A percentile compares a stretch with the other conserved stretches of the same genome.
These are phyloP conservation scores for Clostera curtula DNA, from an alignment of 2,888 invertebrate genomes.

Conservation along the genomic window DNA sequence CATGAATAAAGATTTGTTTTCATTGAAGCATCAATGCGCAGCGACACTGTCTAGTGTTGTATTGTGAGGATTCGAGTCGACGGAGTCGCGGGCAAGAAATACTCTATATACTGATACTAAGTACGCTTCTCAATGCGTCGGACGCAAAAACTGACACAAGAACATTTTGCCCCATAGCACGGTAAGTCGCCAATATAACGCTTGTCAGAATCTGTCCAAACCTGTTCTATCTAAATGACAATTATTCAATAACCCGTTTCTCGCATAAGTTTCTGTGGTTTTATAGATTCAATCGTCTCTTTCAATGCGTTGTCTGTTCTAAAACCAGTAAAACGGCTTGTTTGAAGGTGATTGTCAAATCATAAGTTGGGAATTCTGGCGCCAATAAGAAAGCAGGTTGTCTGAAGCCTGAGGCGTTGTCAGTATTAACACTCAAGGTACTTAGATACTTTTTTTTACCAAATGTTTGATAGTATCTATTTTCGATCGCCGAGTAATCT, in stretches of 20 bases:
- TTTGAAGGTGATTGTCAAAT: conserved; percentile 27
- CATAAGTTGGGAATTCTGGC: conserved; percentile 59
- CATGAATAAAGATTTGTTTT: not conserved
- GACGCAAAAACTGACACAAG: too few relatives aligned
- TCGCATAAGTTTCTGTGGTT: conserved; percentile 3
- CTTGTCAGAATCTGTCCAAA: conserved; percentile 21
- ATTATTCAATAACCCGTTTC: conserved; percentile 16
- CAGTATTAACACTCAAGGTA: conserved; percentile 42
- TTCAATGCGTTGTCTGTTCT: conserved; percentile 6
- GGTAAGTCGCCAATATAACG: conserved; percentile 23
- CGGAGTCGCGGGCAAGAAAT: too few relatives aligned
- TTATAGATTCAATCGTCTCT: conserved; percentile 9
- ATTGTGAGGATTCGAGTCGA: too few relatives aligned
- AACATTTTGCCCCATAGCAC: conserved; percentile 20
- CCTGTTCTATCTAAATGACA: conserved; percentile 13
- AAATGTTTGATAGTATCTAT: too few relatives aligned
- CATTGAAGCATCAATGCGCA: not conserved
- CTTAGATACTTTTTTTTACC: too few relatives aligned
- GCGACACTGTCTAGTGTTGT: too few relatives aligned
- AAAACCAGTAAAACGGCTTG: conserved; percentile 16
- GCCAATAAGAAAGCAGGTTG: conserved; percentile 58
- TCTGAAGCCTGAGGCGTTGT: conserved; percentile 40
- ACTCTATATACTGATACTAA: too few relatives aligned
- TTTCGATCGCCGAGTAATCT: too few relatives aligned
- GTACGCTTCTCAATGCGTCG: too few relatives aligned